Conservation (phyloP, 1,140 invertebrate species). For the Aphidius ervi region DNA sequence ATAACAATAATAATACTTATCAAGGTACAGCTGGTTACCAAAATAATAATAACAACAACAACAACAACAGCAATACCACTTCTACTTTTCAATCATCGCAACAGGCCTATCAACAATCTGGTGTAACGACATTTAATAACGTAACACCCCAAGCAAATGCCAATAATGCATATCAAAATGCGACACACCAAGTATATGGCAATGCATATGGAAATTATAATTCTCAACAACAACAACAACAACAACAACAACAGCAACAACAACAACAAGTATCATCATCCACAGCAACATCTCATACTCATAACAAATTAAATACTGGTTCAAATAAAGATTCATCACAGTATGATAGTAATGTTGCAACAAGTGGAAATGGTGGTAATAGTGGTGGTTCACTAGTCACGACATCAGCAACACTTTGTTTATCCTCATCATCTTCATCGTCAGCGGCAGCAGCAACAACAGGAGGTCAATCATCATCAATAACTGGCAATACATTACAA, state of each 20-base stretch:
- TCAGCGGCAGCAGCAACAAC: constrained; percentile 27
- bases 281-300: constrained; percentile 47
- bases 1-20: constrained; percentile 42
- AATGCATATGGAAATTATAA: constrained; percentile 45
- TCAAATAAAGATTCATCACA: constrained; percentile 51
- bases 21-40: constrained; percentile 31
- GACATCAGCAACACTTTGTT: constrained; percentile 53
- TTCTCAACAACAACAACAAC: constrained; percentile 28
- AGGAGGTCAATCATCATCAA: constrained; percentile 43
- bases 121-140: constrained; percentile 39
- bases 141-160: constrained; percentile 40
- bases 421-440: constrained; percentile 41
- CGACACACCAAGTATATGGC: constrained; percentile 48
- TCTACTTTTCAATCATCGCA: constrained; percentile 45
- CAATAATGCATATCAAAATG: constrained; percentile 43
- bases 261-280: not conserved
- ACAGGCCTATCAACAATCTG: constrained; percentile 49
- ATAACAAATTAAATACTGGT: constrained; percentile 48
- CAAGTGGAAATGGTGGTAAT: constrained; percentile 41
- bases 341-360: constrained; percentile 55
- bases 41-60: constrained; percentile 31
- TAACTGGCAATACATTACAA: constrained; percentile 46
- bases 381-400: constrained; percentile 46
- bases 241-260: too few species aligned
- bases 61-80: constrained; percentile 30